phyloP scores from a whole-genome alignment of 2,888 invertebrate genomes.

The Eremobia ochroleuca region DNA sequence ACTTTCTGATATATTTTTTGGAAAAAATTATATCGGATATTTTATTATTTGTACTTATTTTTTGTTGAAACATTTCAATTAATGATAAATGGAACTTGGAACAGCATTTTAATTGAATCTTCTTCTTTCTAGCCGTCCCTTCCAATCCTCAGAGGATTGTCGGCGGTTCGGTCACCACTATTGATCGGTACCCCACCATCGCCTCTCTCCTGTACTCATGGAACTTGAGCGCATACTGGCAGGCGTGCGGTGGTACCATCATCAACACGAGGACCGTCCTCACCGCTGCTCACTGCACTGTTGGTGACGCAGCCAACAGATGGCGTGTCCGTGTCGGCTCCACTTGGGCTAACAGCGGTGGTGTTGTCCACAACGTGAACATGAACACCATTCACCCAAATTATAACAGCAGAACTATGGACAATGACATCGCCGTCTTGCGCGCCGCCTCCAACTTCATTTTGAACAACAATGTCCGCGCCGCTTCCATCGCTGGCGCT shows the following conservation, averaged over 20 bases:
- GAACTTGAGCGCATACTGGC: slow-evolving; percentile 45
- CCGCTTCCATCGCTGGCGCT: slow-evolving; percentile 70
- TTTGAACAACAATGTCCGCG: slow-evolving; percentile 43
- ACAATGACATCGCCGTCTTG: slow-evolving; percentile 37
- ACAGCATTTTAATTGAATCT: neutral
- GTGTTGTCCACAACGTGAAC: slow-evolving; percentile 65
- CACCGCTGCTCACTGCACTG: slow-evolving; percentile 65
- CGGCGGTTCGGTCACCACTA: slow-evolving; percentile 72
- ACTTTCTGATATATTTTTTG: no score
- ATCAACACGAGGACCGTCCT: slow-evolving; percentile 67
- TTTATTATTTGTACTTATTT: neutral
- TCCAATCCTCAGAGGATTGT: slow-evolving; percentile 69
- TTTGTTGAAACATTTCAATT: neutral
- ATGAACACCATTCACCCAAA: slow-evolving; percentile 72
- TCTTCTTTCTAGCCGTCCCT: slow-evolving; percentile 57
- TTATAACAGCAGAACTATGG: slow-evolving; percentile 69
- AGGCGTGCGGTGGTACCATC: slow-evolving; percentile 70
- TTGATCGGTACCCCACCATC: slow-evolving; percentile 62
- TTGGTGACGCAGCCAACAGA: slow-evolving; percentile 60
- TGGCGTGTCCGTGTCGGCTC: slow-evolving; percentile 79
- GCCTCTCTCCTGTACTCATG: slow-evolving; percentile 63
- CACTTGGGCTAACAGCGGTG: slow-evolving; percentile 75
- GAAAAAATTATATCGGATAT: no score
- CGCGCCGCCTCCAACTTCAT: slow-evolving; percentile 34
- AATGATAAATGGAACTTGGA: neutral